These are phyloP conservation scores for Lagopus leucura DNA, from an alignment of 2,113 vertebrate species.

Conservation along the genomic window DNA sequence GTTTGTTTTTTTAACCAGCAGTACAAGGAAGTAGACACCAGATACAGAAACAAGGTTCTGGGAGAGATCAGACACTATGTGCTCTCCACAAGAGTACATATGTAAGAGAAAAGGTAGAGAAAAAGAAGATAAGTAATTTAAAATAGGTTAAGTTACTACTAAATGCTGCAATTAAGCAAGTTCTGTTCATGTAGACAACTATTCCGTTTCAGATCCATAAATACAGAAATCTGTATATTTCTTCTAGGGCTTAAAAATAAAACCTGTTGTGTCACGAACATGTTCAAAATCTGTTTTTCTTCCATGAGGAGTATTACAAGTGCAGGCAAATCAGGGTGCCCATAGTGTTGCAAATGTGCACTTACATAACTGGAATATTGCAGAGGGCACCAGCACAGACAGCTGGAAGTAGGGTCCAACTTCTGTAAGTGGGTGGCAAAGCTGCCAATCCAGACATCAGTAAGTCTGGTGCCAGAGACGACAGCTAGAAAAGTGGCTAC, in stretches of 20 bases:
- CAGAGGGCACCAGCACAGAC: neutral
- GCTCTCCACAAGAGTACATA: neutral
- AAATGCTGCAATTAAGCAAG: neutral
- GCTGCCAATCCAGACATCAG: neutral
- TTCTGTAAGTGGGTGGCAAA: neutral
- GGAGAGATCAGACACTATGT: neutral
- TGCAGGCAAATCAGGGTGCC: neutral
- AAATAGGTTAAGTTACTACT: neutral
- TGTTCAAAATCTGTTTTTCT: neutral
- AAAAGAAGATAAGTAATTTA: neutral
- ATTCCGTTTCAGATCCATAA: neutral
- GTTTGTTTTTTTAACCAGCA: neutral
- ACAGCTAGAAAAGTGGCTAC: neutral
- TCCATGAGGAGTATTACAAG: neutral
- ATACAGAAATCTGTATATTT: neutral
- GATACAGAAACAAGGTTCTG: conserved; percentile 18
- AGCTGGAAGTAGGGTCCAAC: fast-evolving
- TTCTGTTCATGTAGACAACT: neutral
- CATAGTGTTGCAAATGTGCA: neutral
- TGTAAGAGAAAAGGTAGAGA: neutral
- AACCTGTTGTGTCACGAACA: neutral
- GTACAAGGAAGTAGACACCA: neutral
- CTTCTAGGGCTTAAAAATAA: neutral
- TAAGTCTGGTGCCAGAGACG: neutral
- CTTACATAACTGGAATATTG: neutral